Percentiles rank a stretch among this genome's conserved stretches.
These are phyloP conservation scores for Lysandra bellargus DNA, from an alignment of 2,888 invertebrate genomes.

Conservation along the genomic window DNA sequence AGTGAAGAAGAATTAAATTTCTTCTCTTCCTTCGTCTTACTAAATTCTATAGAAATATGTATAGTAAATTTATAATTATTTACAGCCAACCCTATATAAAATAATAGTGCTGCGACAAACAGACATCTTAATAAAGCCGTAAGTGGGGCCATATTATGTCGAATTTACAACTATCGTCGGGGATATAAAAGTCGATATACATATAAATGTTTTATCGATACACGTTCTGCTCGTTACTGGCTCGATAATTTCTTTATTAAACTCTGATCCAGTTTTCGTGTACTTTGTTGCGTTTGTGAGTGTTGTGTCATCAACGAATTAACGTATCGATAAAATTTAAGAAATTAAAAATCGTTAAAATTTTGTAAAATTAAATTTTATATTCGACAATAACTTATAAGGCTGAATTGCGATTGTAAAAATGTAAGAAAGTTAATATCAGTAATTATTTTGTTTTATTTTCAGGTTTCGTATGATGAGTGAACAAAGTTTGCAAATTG, in stretches of 20 bases:
- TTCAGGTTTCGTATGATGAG: neutral
- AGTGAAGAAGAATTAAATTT: no score
- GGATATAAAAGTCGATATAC: conserved; percentile 66
- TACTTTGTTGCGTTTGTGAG: conserved; percentile 12
- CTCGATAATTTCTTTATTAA: conserved; percentile 70
- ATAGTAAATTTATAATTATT: conserved; percentile 2
- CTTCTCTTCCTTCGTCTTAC: neutral
- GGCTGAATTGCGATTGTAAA: neutral
- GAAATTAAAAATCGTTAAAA: neutral
- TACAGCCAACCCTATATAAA: conserved; percentile 19
- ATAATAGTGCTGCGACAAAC: conserved; percentile 44
- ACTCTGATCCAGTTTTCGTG: conserved; percentile 52
- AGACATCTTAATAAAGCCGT: conserved; percentile 65
- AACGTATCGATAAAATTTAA: conserved; percentile 1
- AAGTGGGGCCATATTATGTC: conserved; percentile 55
- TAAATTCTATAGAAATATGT: neutral
- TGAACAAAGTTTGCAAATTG: neutral
- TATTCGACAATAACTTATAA: neutral
- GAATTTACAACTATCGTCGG: conserved; percentile 67
- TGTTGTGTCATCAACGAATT: conserved; percentile 9
- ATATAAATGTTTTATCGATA: conserved; percentile 67
- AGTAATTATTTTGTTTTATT: neutral
- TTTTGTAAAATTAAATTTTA: neutral
- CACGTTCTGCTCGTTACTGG: conserved; percentile 60
- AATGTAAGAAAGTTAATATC: neutral